phyloP scores from a whole-genome alignment of 2,888 invertebrate genomes.

The Caenorhabditis auriculariae region DNA sequence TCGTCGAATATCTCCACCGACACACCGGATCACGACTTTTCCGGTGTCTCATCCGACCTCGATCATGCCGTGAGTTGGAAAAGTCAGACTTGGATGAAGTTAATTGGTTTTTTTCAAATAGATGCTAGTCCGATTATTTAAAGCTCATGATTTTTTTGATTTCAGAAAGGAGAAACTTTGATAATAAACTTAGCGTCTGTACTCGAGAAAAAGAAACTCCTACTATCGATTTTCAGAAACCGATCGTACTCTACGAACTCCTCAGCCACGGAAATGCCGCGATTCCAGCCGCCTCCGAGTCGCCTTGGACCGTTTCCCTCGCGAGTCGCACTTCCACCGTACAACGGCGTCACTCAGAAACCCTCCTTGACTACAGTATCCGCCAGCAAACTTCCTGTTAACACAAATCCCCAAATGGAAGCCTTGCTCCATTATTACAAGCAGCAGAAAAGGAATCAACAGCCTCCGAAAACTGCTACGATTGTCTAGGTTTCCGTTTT shows the following conservation, averaged over 20 bases:
- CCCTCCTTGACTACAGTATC: conserved; percentile 10
- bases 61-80: too few relatives aligned
- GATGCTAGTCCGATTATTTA: background rate
- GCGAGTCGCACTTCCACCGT: conserved; percentile 35
- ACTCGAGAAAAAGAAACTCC: too few relatives aligned
- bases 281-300: conserved; percentile 29
- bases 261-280: conserved; percentile 32
- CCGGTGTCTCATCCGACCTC: conserved; percentile 27
- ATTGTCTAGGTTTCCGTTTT: too few relatives aligned
- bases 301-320: conserved; percentile 21
- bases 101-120: background rate
- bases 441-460: conserved; percentile 10
- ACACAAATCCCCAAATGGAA: conserved; percentile 50
- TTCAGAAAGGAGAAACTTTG: background rate
- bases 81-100: too few relatives aligned
- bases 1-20: conserved; percentile 22
- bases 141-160: background rate
- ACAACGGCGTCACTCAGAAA: background rate
- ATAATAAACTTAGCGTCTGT: too few relatives aligned
- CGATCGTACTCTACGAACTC: too few relatives aligned
- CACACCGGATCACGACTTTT: conserved; percentile 43
- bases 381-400: conserved; percentile 20
- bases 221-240: conserved; percentile 17
- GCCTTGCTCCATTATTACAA: conserved; percentile 48
- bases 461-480: conserved; percentile 46